Percentiles rank a stretch among this genome's conserved stretches.
Conservation (phyloP, 2,888 invertebrate genomes). For the Drosophila subquinaria region DNA sequence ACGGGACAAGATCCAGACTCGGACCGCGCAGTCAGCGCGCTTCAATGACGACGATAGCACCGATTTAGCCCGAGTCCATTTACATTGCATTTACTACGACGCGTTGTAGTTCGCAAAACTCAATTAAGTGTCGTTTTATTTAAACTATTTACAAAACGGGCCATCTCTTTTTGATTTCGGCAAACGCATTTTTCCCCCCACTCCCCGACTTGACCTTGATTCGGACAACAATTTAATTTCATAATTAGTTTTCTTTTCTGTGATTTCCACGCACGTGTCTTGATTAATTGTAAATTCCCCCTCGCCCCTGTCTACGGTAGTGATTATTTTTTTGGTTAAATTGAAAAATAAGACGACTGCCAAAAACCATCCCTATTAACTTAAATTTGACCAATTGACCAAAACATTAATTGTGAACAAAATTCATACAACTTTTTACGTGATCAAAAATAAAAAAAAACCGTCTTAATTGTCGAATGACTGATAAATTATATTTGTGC, state of each 20-base stretch:
- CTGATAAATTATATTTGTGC: slow-evolving; percentile 34
- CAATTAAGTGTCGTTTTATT: slow-evolving; percentile 39
- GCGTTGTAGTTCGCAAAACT: slow-evolving; percentile 47
- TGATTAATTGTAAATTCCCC: slow-evolving; percentile 42
- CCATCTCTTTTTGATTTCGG: neutral
- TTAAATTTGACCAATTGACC: slow-evolving; percentile 72
- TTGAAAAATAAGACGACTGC: slow-evolving; percentile 59
- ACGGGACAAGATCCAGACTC: slow-evolving; percentile 57
- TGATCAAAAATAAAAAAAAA: slow-evolving; percentile 33
- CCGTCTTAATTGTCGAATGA: slow-evolving; percentile 46
- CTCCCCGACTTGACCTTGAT: slow-evolving; percentile 40
- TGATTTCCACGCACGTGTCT: slow-evolving; percentile 70
- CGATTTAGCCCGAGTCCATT: slow-evolving; percentile 43
- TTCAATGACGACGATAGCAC: slow-evolving; percentile 73
- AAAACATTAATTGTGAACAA: slow-evolving; percentile 60
- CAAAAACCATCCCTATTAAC: slow-evolving; percentile 36
- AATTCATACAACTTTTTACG: slow-evolving; percentile 50
- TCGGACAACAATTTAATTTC: slow-evolving; percentile 43
- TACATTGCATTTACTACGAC: slow-evolving; percentile 53
- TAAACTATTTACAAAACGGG: slow-evolving; percentile 12
- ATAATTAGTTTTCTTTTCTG: slow-evolving; percentile 27
- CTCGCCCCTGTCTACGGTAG: slow-evolving; percentile 57
- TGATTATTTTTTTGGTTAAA: slow-evolving; percentile 59
- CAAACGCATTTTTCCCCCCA: slow-evolving; percentile 16
- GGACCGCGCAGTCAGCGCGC: slow-evolving; percentile 65